These are phyloP conservation scores for Podarcis siculus DNA, from an alignment of 2,797 vertebrate species.

Conservation along the genomic window DNA sequence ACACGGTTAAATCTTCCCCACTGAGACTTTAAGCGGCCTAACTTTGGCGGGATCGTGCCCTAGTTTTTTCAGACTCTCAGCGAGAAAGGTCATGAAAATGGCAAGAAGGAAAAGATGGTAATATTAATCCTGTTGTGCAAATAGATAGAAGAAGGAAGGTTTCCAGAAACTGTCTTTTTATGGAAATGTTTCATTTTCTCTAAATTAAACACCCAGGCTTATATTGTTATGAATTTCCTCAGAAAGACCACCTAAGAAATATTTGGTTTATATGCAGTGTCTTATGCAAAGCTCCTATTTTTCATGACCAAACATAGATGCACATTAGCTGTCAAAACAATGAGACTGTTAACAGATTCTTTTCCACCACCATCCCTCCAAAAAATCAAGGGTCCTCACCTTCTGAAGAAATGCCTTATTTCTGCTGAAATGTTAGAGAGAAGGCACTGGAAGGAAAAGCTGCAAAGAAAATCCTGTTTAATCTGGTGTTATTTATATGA, in stretches of 20 bases:
- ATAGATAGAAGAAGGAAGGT: slow-evolving; percentile 61
- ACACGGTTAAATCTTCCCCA: background rate
- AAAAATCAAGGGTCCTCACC: slow-evolving; percentile 57
- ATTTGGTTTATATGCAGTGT: slow-evolving; percentile 64
- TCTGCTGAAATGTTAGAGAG: slow-evolving; percentile 33
- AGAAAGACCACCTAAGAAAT: slow-evolving; percentile 45
- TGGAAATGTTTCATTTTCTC: slow-evolving; percentile 57
- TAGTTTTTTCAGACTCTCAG: slow-evolving; percentile 61
- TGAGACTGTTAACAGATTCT: slow-evolving; percentile 57
- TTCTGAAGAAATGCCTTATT: slow-evolving; percentile 57
- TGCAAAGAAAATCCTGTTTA: slow-evolving; percentile 51
- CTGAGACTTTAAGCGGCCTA: background rate
- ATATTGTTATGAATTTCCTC: slow-evolving; percentile 43
- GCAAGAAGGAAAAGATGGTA: slow-evolving; percentile 53
- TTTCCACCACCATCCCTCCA: slow-evolving; percentile 35
- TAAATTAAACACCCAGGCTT: slow-evolving; percentile 61
- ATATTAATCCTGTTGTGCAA: slow-evolving; percentile 52
- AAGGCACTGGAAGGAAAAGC: slow-evolving; percentile 8
- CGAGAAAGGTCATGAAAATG: slow-evolving; percentile 64
- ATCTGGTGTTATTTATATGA: slow-evolving; percentile 60
- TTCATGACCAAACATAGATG: slow-evolving; percentile 62
- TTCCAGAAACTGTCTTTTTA: slow-evolving; percentile 63
- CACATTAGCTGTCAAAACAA: slow-evolving; percentile 53
- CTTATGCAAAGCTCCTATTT: slow-evolving; percentile 49
- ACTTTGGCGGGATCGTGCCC: background rate